These are phyloP conservation scores for Homarus gammarus DNA, from an alignment of 2,888 invertebrate species.

Conservation along the genomic window DNA sequence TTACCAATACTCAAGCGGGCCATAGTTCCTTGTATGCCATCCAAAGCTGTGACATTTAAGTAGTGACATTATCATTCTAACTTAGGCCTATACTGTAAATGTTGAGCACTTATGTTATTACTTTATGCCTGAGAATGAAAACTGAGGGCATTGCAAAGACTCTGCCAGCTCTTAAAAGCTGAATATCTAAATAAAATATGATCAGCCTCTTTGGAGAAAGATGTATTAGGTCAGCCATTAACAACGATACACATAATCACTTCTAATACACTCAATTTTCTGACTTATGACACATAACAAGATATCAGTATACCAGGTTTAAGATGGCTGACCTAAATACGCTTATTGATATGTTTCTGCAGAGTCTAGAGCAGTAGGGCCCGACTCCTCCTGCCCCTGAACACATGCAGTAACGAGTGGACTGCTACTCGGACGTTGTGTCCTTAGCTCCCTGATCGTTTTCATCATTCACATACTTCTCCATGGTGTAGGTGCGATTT, in stretches of 20 bases:
- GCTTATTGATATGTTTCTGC: slow-evolving; percentile 69
- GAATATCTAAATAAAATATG: slow-evolving; percentile 63
- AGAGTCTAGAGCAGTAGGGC: slow-evolving; percentile 49
- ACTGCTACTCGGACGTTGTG: slow-evolving; percentile 63
- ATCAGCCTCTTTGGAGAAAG: slow-evolving; percentile 68
- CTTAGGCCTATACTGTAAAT: slow-evolving; percentile 65
- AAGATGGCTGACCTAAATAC: slow-evolving; percentile 63
- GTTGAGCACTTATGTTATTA: slow-evolving; percentile 75
- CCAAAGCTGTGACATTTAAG: slow-evolving; percentile 69
- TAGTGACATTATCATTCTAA: slow-evolving; percentile 50
- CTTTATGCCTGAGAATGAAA: slow-evolving; percentile 73
- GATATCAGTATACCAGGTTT: slow-evolving; percentile 41
- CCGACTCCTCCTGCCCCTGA: slow-evolving; percentile 54
- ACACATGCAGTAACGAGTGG: slow-evolving; percentile 44
- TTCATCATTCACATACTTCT: slow-evolving; percentile 73
- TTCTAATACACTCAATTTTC: slow-evolving; percentile 46
- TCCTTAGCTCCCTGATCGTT: slow-evolving; percentile 74
- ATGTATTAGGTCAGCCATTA: slow-evolving; percentile 64
- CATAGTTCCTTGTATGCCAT: slow-evolving; percentile 63
- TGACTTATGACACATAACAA: slow-evolving; percentile 50
- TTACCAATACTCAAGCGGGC: slow-evolving; percentile 71
- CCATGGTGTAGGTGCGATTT: slow-evolving; percentile 73
- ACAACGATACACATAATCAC: slow-evolving; percentile 52
- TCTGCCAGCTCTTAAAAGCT: slow-evolving; percentile 56
- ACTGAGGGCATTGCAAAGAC: slow-evolving; percentile 71